Evolutionary conservation across 2,113 vertebrate species (phyloP).

Genomic region (Herpailurus yagouaroundi): DNA sequence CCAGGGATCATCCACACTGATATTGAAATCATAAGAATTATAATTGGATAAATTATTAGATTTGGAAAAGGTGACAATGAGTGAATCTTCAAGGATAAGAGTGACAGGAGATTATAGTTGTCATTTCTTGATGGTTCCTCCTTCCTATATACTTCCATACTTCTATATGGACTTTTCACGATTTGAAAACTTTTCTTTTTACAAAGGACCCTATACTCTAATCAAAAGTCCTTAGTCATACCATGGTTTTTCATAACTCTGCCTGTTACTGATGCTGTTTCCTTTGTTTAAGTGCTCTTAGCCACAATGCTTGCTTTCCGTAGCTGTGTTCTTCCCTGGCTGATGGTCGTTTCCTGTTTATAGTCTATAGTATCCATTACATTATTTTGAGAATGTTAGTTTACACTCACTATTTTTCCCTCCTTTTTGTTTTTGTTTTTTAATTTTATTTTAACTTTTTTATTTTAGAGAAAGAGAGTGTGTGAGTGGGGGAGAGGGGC

Average conservation of each 20-base stretch:
- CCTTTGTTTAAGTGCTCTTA: background rate
- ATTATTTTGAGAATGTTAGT: slow-evolving; percentile 24
- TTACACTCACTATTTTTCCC: background rate
- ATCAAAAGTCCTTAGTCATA: background rate
- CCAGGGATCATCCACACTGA: background rate
- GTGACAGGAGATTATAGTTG: background rate
- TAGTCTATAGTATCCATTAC: background rate
- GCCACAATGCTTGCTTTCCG: background rate
- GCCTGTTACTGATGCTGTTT: background rate
- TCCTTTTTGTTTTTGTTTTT: background rate
- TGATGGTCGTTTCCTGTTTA: background rate
- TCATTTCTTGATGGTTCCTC: background rate
- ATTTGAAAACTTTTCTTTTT: background rate
- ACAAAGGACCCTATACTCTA: background rate
- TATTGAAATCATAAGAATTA: background rate
- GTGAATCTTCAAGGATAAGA: background rate
- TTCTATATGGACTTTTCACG: background rate
- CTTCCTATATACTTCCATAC: background rate
- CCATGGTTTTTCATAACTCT: background rate
- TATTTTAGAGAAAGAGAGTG: no score
- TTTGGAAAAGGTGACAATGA: background rate
- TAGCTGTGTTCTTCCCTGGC: background rate
- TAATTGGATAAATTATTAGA: background rate
- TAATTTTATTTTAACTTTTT: no score
- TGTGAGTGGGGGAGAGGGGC: no score